phyloP scores from a whole-genome alignment of 2,888 invertebrate species.

The Agonopterix arenella region DNA sequence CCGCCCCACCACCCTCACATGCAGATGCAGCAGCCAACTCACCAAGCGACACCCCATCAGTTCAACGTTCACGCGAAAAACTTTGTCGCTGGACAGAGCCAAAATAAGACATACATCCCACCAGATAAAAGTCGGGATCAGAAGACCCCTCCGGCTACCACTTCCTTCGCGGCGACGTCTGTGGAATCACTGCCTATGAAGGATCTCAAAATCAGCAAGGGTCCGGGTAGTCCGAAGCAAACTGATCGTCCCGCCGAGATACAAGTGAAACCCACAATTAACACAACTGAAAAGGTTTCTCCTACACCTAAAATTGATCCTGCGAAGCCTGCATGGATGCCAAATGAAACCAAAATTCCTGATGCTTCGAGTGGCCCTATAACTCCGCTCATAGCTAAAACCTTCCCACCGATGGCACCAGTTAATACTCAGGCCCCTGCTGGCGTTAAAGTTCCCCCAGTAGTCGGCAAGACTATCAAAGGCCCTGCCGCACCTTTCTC shows the following conservation, averaged over 20 bases:
- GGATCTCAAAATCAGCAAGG: conserved; percentile 61
- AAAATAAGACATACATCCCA: conserved; percentile 36
- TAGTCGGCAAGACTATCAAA: conserved; percentile 46
- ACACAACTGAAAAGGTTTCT: conserved; percentile 39
- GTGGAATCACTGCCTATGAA: conserved; percentile 60
- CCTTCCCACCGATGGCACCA: conserved; percentile 41
- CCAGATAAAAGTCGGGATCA: conserved; percentile 48
- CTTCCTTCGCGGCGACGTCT: conserved; percentile 28
- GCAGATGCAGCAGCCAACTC: conserved; percentile 45
- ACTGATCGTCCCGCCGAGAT: conserved; percentile 35
- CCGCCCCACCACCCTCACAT: conserved; percentile 51
- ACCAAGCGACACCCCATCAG: conserved; percentile 54
- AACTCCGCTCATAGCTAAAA: conserved; percentile 30
- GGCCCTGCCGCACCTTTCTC: conserved; percentile 68
- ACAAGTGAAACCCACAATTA: conserved; percentile 30
- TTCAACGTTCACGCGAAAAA: conserved; percentile 73
- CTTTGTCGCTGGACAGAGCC: conserved; percentile 63
- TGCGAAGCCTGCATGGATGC: conserved; percentile 50
- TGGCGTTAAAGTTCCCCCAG: conserved; percentile 41
- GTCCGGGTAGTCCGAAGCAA: conserved; percentile 58
- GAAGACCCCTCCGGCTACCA: conserved; percentile 29
- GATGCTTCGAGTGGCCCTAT: conserved; percentile 21
- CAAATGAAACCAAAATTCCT: conserved; percentile 37
- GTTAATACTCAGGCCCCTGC: conserved; percentile 28
- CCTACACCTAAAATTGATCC: conserved; percentile 43